phyloP scores from a whole-genome alignment of 1,140 invertebrate species.

The Antheraea pernyi region DNA sequence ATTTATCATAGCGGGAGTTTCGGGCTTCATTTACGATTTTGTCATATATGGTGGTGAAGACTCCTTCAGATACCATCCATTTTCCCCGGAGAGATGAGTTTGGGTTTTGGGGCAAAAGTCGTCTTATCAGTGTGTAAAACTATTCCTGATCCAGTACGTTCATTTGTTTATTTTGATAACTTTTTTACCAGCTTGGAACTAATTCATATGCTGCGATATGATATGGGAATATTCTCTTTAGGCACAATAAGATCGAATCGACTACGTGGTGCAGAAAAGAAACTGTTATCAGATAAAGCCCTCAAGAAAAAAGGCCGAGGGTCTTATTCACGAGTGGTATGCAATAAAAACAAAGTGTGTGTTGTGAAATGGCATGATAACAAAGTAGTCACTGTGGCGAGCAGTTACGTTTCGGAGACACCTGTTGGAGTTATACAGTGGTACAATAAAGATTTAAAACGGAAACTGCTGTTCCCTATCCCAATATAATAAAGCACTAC shows the following conservation, averaged over 20 bases:
- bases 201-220: conserved; percentile 24
- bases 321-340: conserved; percentile 29
- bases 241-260: conserved; percentile 35
- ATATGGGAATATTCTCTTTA: conserved; percentile 35
- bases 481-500: conserved; percentile 35
- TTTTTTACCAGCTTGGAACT: conserved; percentile 30
- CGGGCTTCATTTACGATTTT: conserved; percentile 63
- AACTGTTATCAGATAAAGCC: conserved; percentile 28
- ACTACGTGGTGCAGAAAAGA: conserved; percentile 27
- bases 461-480: conserved; percentile 23
- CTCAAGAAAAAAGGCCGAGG: conserved; percentile 34
- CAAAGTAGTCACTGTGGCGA: no score
- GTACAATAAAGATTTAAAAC: no score
- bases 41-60: conserved; percentile 46
- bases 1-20: conserved; percentile 48
- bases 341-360: conserved; percentile 28
- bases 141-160: conserved; percentile 26
- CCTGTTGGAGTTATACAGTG: no score
- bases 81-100: conserved; percentile 26
- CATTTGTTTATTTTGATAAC: conserved; percentile 31
- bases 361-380: no score
- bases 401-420: no score
- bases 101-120: conserved; percentile 33
- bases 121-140: conserved; percentile 29
- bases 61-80: conserved; percentile 27